Evolutionary conservation across 1,140 invertebrate species (phyloP).

Genomic region (Mizuhopecten yessoensis): DNA sequence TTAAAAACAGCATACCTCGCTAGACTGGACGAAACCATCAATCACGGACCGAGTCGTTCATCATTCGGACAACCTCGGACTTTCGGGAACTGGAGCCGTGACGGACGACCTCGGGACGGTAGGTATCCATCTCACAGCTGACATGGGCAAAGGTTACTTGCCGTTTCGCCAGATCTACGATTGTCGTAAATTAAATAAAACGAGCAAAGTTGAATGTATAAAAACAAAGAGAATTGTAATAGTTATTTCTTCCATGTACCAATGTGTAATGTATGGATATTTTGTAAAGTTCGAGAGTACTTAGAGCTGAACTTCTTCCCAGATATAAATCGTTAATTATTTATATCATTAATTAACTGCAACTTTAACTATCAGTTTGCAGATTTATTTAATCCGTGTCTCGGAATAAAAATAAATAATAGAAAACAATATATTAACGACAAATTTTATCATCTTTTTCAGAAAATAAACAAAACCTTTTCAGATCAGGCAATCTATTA

Average conservation of each 20-base stretch:
- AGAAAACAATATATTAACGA: not conserved
- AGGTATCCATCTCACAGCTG: constrained; percentile 31
- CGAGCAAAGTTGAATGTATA: constrained; percentile 7
- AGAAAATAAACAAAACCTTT: too few relatives aligned
- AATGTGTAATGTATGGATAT: not conserved
- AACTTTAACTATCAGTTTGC: not conserved
- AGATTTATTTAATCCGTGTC: not conserved
- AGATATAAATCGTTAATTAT: constrained; percentile 22
- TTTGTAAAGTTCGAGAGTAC: not conserved
- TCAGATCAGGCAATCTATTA: too few relatives aligned
- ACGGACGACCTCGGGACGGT: constrained; percentile 35
- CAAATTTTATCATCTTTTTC: not conserved
- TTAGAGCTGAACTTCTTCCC: not conserved
- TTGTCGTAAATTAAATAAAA: constrained; percentile 1
- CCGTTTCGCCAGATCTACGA: not conserved
- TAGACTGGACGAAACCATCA: constrained; percentile 19
- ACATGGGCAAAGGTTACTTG: constrained; percentile 7
- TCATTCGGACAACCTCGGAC: constrained; percentile 36
- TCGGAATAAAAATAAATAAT: not conserved
- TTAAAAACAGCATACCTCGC: not conserved
- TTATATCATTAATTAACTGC: not conserved
- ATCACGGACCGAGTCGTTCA: not conserved
- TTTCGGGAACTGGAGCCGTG: constrained; percentile 22
- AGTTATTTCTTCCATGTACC: not conserved
- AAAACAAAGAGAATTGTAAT: constrained; percentile 31